Conservation (phyloP, 2,113 vertebrate species). For the Corydoras maculifer region DNA sequence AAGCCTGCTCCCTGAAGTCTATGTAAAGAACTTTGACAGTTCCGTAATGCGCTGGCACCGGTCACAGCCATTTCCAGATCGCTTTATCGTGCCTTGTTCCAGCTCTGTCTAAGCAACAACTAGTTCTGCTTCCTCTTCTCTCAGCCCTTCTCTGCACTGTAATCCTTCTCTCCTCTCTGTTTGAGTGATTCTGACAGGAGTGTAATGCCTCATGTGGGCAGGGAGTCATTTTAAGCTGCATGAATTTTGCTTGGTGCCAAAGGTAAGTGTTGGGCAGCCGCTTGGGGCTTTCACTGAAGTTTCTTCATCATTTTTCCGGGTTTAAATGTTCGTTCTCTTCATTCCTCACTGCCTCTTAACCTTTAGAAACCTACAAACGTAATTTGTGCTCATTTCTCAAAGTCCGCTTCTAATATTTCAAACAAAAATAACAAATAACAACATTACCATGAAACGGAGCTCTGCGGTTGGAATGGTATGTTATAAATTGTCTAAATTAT, state of each 20-base stretch:
- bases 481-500: too few species aligned
- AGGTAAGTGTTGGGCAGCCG: slow-evolving; percentile 32
- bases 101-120: slow-evolving; percentile 28
- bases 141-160: slow-evolving; percentile 27
- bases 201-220: slow-evolving; percentile 34
- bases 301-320: slow-evolving; percentile 1
- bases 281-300: slow-evolving; percentile 23
- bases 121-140: slow-evolving; percentile 25
- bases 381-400: background rate
- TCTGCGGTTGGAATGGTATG: too few species aligned
- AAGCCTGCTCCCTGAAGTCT: background rate
- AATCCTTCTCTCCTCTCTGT: slow-evolving; percentile 14
- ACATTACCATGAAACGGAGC: too few species aligned
- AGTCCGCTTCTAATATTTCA: too few species aligned
- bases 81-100: slow-evolving; percentile 26
- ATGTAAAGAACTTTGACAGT: slow-evolving; percentile 36
- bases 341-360: background rate
- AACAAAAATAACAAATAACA: too few species aligned
- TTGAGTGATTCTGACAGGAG: slow-evolving; percentile 24
- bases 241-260: slow-evolving; percentile 23
- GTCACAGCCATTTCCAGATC: slow-evolving; percentile 28
- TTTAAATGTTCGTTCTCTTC: slow-evolving; percentile 22
- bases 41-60: slow-evolving; percentile 34
- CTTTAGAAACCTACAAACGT: background rate
- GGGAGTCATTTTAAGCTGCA: slow-evolving; percentile 28